Percentiles rank a stretch among this genome's conserved stretches.
Evolutionary conservation across 2,888 invertebrate genomes (phyloP).

Genomic region (Tuta absoluta): DNA sequence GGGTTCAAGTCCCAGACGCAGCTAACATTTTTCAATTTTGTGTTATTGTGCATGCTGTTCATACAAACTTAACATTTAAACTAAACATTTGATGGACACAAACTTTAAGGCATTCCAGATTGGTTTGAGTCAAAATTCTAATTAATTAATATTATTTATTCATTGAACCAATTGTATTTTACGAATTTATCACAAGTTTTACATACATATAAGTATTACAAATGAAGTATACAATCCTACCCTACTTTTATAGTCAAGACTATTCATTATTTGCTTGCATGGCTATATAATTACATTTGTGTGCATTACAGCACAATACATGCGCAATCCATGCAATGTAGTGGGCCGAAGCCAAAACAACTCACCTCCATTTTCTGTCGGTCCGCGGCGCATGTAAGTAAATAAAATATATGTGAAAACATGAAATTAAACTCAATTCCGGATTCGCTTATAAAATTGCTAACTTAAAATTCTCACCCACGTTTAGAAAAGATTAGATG

Average conservation of each 20-base stretch:
- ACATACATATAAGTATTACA: not conserved
- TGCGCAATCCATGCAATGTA: constrained; percentile 9
- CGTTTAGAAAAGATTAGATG: too few species aligned
- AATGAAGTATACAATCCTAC: not conserved
- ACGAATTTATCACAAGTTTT: not conserved
- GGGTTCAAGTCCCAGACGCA: too few species aligned
- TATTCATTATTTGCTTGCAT: not conserved
- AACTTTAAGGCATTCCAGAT: too few species aligned
- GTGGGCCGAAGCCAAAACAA: constrained; percentile 37
- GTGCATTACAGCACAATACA: not conserved
- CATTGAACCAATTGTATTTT: not conserved
- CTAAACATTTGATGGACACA: too few species aligned
- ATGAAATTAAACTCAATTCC: too few species aligned
- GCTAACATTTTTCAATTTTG: too few species aligned
- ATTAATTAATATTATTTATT: too few species aligned
- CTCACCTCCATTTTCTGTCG: constrained; percentile 77
- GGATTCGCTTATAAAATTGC: too few species aligned
- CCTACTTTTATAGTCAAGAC: not conserved
- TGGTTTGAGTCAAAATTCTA: too few species aligned
- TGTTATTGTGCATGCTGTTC: too few species aligned
- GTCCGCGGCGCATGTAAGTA: constrained; percentile 74
- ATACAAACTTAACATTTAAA: too few species aligned
- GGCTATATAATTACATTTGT: not conserved
- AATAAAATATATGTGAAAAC: constrained; percentile 49
- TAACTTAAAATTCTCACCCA: too few species aligned